Base-by-base conservation (phyloP, 2,888 invertebrate species). In the Drosophila diplacantha region DNA sequence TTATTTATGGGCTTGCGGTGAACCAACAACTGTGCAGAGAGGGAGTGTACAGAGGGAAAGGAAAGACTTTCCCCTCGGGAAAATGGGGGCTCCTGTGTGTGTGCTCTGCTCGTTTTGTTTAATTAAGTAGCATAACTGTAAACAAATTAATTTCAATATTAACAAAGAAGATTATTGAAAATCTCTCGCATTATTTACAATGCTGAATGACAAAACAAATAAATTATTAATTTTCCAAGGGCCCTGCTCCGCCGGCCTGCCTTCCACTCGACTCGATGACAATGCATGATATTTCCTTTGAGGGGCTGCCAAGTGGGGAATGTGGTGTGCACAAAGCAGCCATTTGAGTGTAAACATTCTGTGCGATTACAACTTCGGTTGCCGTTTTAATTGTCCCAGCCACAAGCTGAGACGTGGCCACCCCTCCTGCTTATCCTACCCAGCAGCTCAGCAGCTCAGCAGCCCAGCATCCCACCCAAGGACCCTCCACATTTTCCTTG, bases 151-250 rank as follows among this genome's bases (percentile, higher is more conserved):
- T 81, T 83, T 83, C 81, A 81, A 83, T 81, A 81, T 81, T 81
- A 81, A 81, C 80, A 81, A 83, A 83, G 80, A 82, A 81, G 80
- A 82, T 81, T 81, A 81, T 83, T 81, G 80, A 83, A 83, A 81
- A 81, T 81, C 80, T 82, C 82, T 79, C 74, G 71, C 82, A 82
- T 83, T 80, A 81, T 81, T 81, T 82, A 81, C 80, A 74, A 80
- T 82, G 73, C 63, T 71, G 77, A 83, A 81, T 81, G 80, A 81
- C 84, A 81, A 83, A 80, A 81, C 80, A 81, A 81, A 81, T 81
- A 81, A 83, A 80, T 81, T 83, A 83, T 83, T 76, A 83, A 81
- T 81, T 64, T 72, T 65, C 72, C 62, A 75, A 69, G 67, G 31
- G 63, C 61, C 62, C 55, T 56, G 37, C 51, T 53, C 12, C 29